A percentile compares a stretch with the other conserved stretches of the same genome.
phyloP scores from a whole-genome alignment of 1,140 invertebrate genomes.

The Rhynchophorus ferrugineus region DNA sequence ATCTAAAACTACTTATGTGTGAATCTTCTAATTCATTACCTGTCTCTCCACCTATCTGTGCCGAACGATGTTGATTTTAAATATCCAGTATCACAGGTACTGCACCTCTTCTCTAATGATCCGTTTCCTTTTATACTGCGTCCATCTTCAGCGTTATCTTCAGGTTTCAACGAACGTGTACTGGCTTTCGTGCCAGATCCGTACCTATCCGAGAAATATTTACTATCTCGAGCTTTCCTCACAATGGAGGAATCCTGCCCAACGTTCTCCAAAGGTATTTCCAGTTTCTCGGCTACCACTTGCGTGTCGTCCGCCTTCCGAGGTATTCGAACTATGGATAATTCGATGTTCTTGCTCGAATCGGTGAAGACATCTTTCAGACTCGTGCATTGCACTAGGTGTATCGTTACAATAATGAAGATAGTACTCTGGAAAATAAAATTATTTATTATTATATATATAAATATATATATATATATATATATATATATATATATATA shows the following conservation, averaged over 20 bases:
- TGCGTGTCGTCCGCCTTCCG: neutral
- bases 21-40: too few relatives aligned
- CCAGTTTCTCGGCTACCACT: neutral
- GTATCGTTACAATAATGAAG: neutral
- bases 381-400: neutral
- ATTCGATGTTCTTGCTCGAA: neutral
- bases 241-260: constrained; percentile 3
- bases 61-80: neutral
- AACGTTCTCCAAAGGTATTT: neutral
- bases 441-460: neutral
- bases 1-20: too few relatives aligned
- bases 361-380: neutral
- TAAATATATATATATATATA: neutral
- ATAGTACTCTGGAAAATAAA: neutral
- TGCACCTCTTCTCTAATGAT: constrained; percentile 19
- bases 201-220: constrained; percentile 18
- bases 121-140: neutral
- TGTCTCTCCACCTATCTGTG: neutral
- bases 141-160: constrained; percentile 7
- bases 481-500: neutral
- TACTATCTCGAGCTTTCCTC: constrained; percentile 15
- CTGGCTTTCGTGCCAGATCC: constrained; percentile 1
- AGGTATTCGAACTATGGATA: neutral
- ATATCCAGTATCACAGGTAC: constrained; percentile 16
- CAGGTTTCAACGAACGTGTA: constrained; percentile 17